A percentile compares a stretch with the other conserved stretches of the same genome.
phyloP scores from a whole-genome alignment of 2,888 invertebrate species.

The Lucinisca nassula region DNA sequence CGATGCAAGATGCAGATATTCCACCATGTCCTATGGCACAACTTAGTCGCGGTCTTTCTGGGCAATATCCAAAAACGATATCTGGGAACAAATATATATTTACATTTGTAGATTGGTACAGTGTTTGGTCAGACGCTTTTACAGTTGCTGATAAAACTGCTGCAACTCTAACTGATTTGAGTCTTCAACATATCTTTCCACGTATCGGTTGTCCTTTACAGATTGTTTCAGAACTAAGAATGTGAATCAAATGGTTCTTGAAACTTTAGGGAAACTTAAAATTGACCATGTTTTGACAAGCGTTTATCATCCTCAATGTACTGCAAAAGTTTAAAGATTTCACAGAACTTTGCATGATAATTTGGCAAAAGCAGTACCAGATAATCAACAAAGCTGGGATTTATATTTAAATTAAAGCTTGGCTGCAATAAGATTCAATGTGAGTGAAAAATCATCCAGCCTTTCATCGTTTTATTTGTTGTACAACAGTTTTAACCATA shows the following conservation, averaged over 20 bases:
- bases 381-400: no score
- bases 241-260: conserved; percentile 20
- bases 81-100: conserved; percentile 51
- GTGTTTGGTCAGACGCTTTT: conserved; percentile 18
- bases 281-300: no score
- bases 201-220: conserved; percentile 38
- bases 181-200: conserved; percentile 31
- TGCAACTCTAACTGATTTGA: conserved; percentile 30
- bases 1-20: conserved; percentile 58
- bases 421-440: no score
- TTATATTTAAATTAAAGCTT: no score
- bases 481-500: conserved; percentile 53
- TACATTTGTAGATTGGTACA: conserved; percentile 27
- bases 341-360: no score
- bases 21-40: conserved; percentile 46
- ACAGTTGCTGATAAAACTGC: conserved; percentile 35
- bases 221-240: conserved; percentile 44
- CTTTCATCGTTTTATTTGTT: conserved; percentile 56
- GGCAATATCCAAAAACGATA: conserved; percentile 18
- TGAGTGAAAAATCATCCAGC: conserved; percentile 35
- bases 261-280: no score
- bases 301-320: conserved; percentile 39
- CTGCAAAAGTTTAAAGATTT: conserved; percentile 5
- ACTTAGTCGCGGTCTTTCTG: conserved; percentile 22
- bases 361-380: no score